Evolutionary conservation across 2,888 invertebrate species (phyloP).

Genomic region (Myopa tessellatipennis): DNA sequence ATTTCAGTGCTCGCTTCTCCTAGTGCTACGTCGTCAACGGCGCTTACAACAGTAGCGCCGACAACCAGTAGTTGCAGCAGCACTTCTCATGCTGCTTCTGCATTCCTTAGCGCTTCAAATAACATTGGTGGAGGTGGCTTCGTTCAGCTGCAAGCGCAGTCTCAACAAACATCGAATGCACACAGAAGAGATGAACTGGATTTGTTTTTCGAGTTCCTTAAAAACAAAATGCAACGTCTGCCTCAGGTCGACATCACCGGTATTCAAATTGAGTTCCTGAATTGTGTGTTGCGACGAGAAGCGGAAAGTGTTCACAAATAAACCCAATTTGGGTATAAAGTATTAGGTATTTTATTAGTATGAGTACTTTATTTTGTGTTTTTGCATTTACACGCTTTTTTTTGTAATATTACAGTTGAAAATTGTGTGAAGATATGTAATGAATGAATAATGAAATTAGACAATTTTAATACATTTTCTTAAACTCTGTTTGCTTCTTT

Average conservation of each 20-base stretch:
- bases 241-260: conserved; percentile 62
- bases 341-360: too few species aligned
- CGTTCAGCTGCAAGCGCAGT: conserved; percentile 51
- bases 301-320: conserved; percentile 48
- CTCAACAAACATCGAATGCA: conserved; percentile 25
- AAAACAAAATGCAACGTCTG: conserved; percentile 63
- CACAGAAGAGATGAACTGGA: conserved; percentile 61
- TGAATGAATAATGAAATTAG: too few species aligned
- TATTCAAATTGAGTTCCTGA: conserved; percentile 64
- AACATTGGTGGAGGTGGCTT: conserved; percentile 44
- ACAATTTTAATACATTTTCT: too few species aligned
- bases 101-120: neutral
- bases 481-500: too few species aligned
- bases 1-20: conserved; percentile 32
- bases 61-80: neutral
- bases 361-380: too few species aligned
- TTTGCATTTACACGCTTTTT: neutral
- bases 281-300: conserved; percentile 62
- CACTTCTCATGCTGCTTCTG: neutral
- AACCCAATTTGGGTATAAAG: conserved; percentile 14
- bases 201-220: conserved; percentile 64
- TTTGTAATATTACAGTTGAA: neutral
- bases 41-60: conserved; percentile 44
- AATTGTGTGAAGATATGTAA: neutral
- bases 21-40: conserved; percentile 33